Base-by-base conservation (phyloP, 2,888 invertebrate genomes). In the Cartodere bifasciata region DNA sequence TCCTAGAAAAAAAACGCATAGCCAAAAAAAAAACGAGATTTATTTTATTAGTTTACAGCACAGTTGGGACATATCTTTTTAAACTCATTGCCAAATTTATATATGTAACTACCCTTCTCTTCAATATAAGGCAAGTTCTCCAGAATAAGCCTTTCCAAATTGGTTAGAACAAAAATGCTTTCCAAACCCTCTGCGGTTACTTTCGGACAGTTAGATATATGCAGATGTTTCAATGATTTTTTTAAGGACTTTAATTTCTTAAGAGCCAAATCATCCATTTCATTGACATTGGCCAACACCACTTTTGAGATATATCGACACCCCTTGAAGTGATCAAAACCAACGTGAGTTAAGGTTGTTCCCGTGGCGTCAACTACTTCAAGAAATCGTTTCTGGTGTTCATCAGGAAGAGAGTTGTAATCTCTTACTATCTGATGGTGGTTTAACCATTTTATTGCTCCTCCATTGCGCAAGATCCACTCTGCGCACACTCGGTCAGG, bases 391-490 rank as follows among this genome's bases (percentile, higher is more conserved):
- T 6, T 6, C n/a, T n/a, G 20, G n/a, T 20, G 7, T 6, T 20
- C 20, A 6, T 6, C n/a, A 6, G 20, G 77, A 21, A 90, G 56
- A 1, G 52, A 44, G 53, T 88, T 84, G 50, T 85, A 88, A 55
- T 86, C 75, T 0, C 49, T 39, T 13, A 67, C 51, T 40, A 58
- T 67, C 2, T 65, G 60, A 1, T 60, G 48, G 4, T 49, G 43
- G 16, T 65, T 68, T 17, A 63, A 63, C 71, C 83, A 85, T 29
- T 69, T 70, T 0, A 91, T 68, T 28, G 66, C 65, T 2, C 84
- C 90, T 4, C 90, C 88, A 58, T 87, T 87, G 39, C 78, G 68
- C 11, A 92, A 58, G 3, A 91, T 63, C 92, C 92, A 92, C 56
- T 92, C 91, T 1, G 90, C 87, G 54, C 88, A 88, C 3, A 79